Evolutionary conservation across 23 tunicate species (phyloP).

Genomic region (Diplosoma virens): DNA sequence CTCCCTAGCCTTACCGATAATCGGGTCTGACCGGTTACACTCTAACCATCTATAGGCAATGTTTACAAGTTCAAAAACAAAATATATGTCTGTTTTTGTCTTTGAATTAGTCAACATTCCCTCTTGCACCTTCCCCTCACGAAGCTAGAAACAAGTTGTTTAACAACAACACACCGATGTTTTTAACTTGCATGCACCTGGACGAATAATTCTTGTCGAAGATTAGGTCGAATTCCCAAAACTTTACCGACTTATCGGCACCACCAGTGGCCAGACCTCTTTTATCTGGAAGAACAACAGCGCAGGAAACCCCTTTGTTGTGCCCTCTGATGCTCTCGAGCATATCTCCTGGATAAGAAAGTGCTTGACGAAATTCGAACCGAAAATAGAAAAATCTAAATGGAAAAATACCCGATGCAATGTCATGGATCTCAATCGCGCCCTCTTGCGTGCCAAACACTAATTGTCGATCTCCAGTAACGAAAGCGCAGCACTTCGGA

Average conservation of each 20-base stretch:
- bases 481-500: conserved; percentile 61
- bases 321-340: conserved; percentile 64
- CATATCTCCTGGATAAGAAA: conserved; percentile 10
- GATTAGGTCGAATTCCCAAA: conserved; percentile 89
- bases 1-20: too few species aligned
- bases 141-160: too few species aligned
- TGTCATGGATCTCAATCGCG: conserved; percentile 61
- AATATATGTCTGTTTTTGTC: too few species aligned
- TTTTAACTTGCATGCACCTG: too few species aligned
- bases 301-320: conserved; percentile 15
- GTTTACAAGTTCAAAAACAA: too few species aligned
- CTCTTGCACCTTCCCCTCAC: too few species aligned
- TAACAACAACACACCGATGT: too few species aligned
- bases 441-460: conserved; percentile 82
- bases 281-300: conserved; percentile 35
- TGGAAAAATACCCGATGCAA: conserved; percentile 85
- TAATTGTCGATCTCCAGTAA: conserved; percentile 74
- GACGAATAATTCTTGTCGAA: conserved; percentile 50
- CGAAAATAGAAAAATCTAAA: not conserved
- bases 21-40: too few species aligned
- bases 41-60: too few species aligned
- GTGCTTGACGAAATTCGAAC: not conserved
- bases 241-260: conserved; percentile 70
- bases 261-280: conserved; percentile 69
- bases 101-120: too few species aligned